Evolutionary conservation across 1,140 invertebrate genomes (phyloP).

Genomic region (Antheraea pernyi): DNA sequence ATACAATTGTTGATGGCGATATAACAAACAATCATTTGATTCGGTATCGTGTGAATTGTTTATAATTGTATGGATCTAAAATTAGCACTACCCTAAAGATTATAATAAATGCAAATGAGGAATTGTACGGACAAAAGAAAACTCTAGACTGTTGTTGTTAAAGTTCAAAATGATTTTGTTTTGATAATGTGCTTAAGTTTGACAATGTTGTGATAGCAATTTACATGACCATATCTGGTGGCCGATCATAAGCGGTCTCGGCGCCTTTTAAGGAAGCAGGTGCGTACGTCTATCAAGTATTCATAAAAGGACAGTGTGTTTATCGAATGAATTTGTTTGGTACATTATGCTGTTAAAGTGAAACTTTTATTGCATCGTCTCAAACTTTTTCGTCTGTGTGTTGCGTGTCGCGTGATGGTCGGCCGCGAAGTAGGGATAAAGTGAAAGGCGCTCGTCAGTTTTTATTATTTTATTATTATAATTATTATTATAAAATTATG

Average conservation of each 20-base stretch:
- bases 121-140: not conserved
- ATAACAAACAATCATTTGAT: slow-evolving; percentile 44
- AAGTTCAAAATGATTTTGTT: slow-evolving; percentile 20
- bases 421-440: too few species aligned
- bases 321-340: not conserved
- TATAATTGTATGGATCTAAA: slow-evolving; percentile 54
- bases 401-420: too few species aligned
- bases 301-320: not conserved
- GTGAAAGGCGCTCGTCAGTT: too few species aligned
- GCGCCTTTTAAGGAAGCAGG: slow-evolving; percentile 34
- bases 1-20: slow-evolving; percentile 26
- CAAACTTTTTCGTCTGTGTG: too few species aligned
- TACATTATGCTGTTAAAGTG: not conserved
- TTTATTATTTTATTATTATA: too few species aligned
- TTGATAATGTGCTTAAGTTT: slow-evolving; percentile 13
- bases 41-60: slow-evolving; percentile 43
- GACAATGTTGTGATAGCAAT: slow-evolving; percentile 51
- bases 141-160: not conserved
- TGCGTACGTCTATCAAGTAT: slow-evolving; percentile 31
- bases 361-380: too few species aligned
- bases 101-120: slow-evolving; percentile 26
- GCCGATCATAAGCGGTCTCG: not conserved
- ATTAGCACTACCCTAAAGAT: slow-evolving; percentile 52
- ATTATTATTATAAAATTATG: too few species aligned
- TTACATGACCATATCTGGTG: slow-evolving; percentile 32